Evolutionary conservation across 2,113 vertebrate species (phyloP), one percentile per base, ranked within the genome.

Genomic region (Cololabis saira): DNA sequence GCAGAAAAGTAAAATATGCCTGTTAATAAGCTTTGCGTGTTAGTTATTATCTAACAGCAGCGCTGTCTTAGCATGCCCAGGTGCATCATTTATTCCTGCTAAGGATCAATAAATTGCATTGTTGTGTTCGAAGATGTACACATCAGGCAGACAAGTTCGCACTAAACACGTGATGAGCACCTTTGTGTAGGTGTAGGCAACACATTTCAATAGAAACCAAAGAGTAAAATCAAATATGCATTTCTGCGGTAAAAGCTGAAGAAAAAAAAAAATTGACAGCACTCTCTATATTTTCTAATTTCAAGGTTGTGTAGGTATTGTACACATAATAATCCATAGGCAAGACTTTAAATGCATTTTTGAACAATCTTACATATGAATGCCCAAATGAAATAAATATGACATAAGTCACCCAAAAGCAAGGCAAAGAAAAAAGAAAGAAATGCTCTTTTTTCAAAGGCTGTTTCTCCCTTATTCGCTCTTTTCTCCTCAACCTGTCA

Each of bases 21-120:
- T 7, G 33, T 37, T 7, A 37, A 37, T 37, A 37, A 37, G 33
- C 33, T 7, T 37, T 37, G 33, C 10, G 33, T 37, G 67, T 70
- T n/a, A 16, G 47, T 63, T 69, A 44, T 71, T 67, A 57, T 57
- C 64, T 70, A 66, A 74, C 64, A 76, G 50, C 44, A 67, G 75
- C 80, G 76, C 80, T 84, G 76, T 83, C 71, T 77, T 27, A 67
- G 22, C 71, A 78, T 83, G 42, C 18, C 12, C 27, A 21, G n/a
- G 24, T 53, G 30, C 68, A 86, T 86, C 60, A 85, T 87, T 67
- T 67, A 81, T 70, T 50, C 24, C 61, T 40, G 57, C 42, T 71
- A 70, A 83, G 76, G 74, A 75, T 82, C 72, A 57, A 37, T 37
- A 7, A 37, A 37, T 7, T 37, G 33, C 33, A 37, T 7, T 37